Base-by-base conservation (phyloP, 2,113 vertebrate genomes). In the Psittacara wagleri region DNA sequence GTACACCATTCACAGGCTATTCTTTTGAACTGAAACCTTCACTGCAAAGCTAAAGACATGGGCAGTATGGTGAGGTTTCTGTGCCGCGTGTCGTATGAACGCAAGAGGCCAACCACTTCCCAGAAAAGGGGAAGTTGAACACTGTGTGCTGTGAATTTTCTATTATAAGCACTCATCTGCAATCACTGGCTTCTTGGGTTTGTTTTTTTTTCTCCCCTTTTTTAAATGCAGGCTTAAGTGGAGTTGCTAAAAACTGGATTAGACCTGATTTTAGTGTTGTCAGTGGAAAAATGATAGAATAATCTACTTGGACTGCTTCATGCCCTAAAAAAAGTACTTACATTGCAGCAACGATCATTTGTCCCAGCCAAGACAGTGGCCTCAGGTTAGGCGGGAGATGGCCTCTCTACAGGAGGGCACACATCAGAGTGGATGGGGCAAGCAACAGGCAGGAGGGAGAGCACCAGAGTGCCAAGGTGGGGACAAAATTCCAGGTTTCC, bases 381-480 rank as follows among this genome's bases (percentile, higher is more conserved):
- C 20, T 78, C 6, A 1, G 20, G 4, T 11, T n/a, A 61, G 39
- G 18, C 24, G 67, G 51, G 35, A 73, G 55, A 52, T 6, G 4
- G 17, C 55, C 33, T 10, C 64, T 37, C 46, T 61, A 39, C 17
- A 37, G 37, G 13, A 75, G 10, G 15, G 17, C 49, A 82, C 7
- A 5, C 31, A 14, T 9, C 0, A 0, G 8, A 39, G 6, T 1
- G 1, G 46, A 66, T 2, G 0, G 31, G 24, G 25, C 16, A 44
- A 37, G 37, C 7, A 17, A 66, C 0, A 0, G 57, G 13, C 4
- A 63, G 10, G 35, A 69, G 14, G 17, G 20, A 49, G 12, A 79
- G 8, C 25, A 67, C 11, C 23, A 28, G 7, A 37, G 35, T 9
- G 14, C 31, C 4, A 10, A 48, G 29, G 13, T 35, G 20, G 20